Evolutionary conservation across 1,140 invertebrate genomes (phyloP).

Genomic region (Heliconius melpomene): DNA sequence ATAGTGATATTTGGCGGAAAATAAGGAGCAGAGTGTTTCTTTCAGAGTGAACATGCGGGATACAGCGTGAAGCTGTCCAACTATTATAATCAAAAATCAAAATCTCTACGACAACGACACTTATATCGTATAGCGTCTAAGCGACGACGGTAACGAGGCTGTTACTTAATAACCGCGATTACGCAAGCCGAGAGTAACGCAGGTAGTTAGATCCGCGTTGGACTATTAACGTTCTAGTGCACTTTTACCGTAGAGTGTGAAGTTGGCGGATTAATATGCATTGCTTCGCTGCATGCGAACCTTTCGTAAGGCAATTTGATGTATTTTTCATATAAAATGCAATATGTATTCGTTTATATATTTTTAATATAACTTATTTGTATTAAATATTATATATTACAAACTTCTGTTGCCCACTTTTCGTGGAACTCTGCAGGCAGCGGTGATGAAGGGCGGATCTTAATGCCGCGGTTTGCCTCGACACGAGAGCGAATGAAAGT

Average conservation of each 20-base stretch:
- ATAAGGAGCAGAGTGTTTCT: too few species aligned
- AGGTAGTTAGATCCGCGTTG: slow-evolving; percentile 35
- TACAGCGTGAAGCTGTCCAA: neutral
- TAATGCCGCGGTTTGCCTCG: too few species aligned
- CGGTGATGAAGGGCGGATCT: too few species aligned
- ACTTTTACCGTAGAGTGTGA: slow-evolving; percentile 34
- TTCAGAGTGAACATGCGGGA: too few species aligned
- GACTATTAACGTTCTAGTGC: slow-evolving; percentile 35
- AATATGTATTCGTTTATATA: neutral
- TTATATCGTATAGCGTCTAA: slow-evolving; percentile 1
- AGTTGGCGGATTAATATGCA: slow-evolving; percentile 36
- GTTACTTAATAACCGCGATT: slow-evolving; percentile 27
- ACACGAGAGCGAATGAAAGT: too few species aligned
- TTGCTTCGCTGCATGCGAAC: slow-evolving; percentile 35
- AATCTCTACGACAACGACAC: neutral
- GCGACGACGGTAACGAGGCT: neutral
- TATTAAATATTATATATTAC: neutral
- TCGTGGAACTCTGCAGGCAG: too few species aligned
- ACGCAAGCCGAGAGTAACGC: slow-evolving; percentile 24
- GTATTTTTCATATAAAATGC: slow-evolving; percentile 20
- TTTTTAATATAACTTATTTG: neutral
- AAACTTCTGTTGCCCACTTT: too few species aligned
- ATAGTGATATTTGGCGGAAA: too few species aligned
- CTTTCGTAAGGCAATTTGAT: slow-evolving; percentile 28
- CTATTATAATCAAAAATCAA: neutral